A percentile compares a stretch with the other conserved stretches of the same genome.
Conservation (phyloP, 2,797 vertebrate genomes). For the Macropodus opercularis region DNA sequence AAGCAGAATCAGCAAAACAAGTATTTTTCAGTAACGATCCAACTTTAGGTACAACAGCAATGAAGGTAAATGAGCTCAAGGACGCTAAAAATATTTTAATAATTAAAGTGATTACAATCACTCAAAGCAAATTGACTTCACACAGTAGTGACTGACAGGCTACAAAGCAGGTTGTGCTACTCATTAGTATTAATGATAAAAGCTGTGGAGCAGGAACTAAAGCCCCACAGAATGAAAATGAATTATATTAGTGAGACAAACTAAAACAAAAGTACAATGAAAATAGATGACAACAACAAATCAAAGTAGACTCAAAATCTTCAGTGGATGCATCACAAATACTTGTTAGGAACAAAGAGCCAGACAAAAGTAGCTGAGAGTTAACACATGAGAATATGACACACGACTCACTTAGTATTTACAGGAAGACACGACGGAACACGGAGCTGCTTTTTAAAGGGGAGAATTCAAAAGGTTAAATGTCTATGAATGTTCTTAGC, state of each 20-base stretch:
- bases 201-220: conserved; percentile 17
- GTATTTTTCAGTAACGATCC: too few species aligned
- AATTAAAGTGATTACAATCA: conserved; percentile 29
- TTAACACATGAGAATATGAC: neutral
- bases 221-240: conserved; percentile 25
- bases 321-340: conserved; percentile 1
- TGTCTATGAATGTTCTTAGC: conserved; percentile 17
- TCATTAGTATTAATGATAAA: conserved; percentile 37
- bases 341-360: conserved; percentile 9
- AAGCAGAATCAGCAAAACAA: too few species aligned
- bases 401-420: neutral
- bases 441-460: neutral
- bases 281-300: conserved; percentile 19
- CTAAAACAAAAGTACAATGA: conserved; percentile 9
- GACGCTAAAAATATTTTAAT: too few species aligned
- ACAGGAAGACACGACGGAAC: neutral
- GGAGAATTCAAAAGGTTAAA: conserved; percentile 17
- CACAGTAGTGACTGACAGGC: conserved; percentile 14
- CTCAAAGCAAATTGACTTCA: conserved; percentile 48
- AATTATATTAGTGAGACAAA: conserved; percentile 22
- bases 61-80: neutral
- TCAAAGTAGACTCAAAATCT: conserved; percentile 19
- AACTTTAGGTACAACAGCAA: conserved; percentile 1
- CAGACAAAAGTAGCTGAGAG: too few species aligned
- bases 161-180: conserved; percentile 37